Evolutionary conservation across 2,888 invertebrate genomes (phyloP).

Genomic region (Mythimna albipuncta): DNA sequence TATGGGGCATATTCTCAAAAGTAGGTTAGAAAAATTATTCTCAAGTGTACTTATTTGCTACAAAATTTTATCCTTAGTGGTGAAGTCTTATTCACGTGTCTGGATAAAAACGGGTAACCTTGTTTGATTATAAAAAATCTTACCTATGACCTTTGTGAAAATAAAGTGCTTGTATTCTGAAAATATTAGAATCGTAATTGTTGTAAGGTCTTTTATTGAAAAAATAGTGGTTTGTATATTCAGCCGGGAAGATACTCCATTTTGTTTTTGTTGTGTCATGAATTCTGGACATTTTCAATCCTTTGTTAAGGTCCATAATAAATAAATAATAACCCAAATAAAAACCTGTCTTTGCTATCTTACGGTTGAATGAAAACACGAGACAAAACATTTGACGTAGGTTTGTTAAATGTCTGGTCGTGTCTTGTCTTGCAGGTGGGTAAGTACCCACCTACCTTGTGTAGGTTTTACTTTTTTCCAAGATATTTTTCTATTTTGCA

Average conservation of each 20-base stretch:
- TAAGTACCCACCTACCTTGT: too few relatives aligned
- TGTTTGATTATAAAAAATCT: conserved; percentile 6
- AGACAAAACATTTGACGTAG: too few relatives aligned
- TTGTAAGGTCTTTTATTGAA: not conserved
- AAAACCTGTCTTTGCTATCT: too few relatives aligned
- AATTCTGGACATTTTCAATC: too few relatives aligned
- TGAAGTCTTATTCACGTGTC: not conserved
- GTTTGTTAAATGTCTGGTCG: too few relatives aligned
- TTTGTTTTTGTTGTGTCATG: too few relatives aligned
- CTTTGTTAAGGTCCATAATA: too few relatives aligned
- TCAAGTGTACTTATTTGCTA: not conserved
- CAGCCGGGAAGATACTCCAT: not conserved
- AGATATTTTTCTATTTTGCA: too few relatives aligned
- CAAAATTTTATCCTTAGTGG: not conserved
- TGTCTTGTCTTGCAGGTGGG: too few relatives aligned
- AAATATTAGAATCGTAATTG: not conserved
- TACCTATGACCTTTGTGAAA: not conserved
- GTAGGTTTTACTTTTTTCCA: too few relatives aligned
- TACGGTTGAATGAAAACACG: too few relatives aligned
- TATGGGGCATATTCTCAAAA: conserved; percentile 2
- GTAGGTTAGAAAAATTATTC: not conserved
- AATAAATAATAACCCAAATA: too few relatives aligned
- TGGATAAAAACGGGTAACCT: not conserved
- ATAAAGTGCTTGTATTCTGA: not conserved
- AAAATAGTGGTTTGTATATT: not conserved